Conservation (phyloP, 2,113 vertebrate species). For the Willisornis vidua region DNA sequence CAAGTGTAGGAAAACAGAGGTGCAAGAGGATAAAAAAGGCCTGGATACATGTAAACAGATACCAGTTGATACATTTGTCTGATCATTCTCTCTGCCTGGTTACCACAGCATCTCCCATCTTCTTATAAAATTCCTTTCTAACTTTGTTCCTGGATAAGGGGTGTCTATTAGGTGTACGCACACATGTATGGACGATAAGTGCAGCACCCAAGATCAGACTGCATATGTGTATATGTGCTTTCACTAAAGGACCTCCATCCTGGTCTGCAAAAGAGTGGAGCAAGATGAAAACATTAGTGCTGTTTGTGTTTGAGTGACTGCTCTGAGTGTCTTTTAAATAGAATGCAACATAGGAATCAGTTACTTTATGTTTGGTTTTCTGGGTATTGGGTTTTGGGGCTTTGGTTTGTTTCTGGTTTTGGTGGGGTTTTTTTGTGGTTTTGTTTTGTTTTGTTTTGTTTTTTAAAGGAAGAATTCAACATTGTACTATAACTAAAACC, state of each 20-base stretch:
- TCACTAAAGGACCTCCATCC: neutral
- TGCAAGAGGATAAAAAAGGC: neutral
- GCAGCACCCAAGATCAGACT: fast-evolving
- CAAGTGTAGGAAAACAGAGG: neutral
- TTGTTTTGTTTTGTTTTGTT: neutral
- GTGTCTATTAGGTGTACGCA: fast-evolving
- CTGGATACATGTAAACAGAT: neutral
- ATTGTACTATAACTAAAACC: neutral
- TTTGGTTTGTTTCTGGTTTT: no score
- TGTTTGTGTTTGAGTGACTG: neutral
- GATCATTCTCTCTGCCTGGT: neutral
- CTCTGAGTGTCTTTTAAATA: neutral
- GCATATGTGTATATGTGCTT: neutral
- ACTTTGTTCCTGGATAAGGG: neutral
- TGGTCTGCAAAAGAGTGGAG: neutral
- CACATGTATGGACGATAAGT: neutral
- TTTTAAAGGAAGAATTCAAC: neutral
- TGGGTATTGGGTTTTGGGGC: no score
- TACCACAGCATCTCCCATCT: neutral
- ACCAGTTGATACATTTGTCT: fast-evolving
- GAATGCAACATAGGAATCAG: neutral
- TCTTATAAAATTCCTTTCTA: neutral
- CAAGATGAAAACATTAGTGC: neutral
- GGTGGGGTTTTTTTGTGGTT: neutral
- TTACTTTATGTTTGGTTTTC: neutral